A percentile compares a stretch with the other conserved stretches of the same genome.
These are phyloP conservation scores for Pagrus major DNA, from an alignment of 2,113 vertebrate species.

Conservation along the genomic window DNA sequence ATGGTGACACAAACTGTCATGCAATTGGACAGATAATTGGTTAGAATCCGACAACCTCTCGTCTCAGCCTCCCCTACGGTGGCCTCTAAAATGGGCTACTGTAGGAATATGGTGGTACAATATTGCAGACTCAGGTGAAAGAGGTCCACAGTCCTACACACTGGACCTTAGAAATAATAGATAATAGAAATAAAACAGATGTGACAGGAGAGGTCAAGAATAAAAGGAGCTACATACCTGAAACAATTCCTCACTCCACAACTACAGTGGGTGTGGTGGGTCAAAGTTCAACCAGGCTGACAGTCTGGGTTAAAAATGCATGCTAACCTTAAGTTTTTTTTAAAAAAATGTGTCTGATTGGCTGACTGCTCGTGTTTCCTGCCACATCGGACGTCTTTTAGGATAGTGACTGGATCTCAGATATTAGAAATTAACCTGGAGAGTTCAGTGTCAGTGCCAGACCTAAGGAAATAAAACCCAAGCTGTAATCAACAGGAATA, in stretches of 20 bases:
- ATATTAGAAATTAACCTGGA: not conserved
- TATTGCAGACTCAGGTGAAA: too few relatives aligned
- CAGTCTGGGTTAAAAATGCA: not conserved
- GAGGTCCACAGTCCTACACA: too few relatives aligned
- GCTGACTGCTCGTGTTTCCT: not conserved
- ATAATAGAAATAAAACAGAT: too few relatives aligned
- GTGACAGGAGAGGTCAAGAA: too few relatives aligned
- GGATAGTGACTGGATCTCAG: not conserved
- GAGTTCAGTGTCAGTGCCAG: not conserved
- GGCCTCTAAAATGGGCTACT: too few relatives aligned
- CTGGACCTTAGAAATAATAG: too few relatives aligned
- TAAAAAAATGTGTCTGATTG: not conserved
- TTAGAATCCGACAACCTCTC: too few relatives aligned
- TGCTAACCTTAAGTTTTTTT: not conserved
- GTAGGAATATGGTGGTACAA: too few relatives aligned
- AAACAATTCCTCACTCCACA: not conserved
- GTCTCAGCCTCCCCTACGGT: too few relatives aligned
- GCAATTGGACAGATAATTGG: not conserved
- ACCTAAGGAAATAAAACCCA: slow-evolving; percentile 28
- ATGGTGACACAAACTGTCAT: not conserved
- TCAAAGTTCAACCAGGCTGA: not conserved
- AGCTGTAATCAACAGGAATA: slow-evolving; percentile 32
- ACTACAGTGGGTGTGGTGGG: not conserved
- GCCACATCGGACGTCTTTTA: not conserved
- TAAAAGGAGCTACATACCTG: not conserved